These are phyloP conservation scores for Atherinosoma microstoma DNA, from an alignment of 2,797 vertebrate species.

Conservation along the genomic window DNA sequence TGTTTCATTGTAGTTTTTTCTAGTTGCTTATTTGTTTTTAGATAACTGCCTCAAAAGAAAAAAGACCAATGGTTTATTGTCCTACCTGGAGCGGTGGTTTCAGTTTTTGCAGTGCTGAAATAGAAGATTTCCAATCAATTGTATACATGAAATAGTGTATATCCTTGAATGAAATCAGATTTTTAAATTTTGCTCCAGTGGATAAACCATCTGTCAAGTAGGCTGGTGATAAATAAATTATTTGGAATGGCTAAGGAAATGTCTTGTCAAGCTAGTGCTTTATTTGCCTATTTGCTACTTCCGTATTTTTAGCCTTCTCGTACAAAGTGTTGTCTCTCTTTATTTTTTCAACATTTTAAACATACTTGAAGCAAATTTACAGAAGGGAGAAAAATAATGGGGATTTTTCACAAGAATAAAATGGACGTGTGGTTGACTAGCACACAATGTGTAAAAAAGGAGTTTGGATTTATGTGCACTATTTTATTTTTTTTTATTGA, in stretches of 20 bases:
- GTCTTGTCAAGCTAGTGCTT: background rate
- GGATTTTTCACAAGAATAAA: background rate
- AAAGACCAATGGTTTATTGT: background rate
- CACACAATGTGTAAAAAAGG: background rate
- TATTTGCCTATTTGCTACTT: background rate
- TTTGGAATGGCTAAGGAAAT: background rate
- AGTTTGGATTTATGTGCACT: background rate
- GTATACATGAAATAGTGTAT: background rate
- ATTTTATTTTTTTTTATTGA: background rate
- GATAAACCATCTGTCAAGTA: background rate
- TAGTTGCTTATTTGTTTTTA: background rate
- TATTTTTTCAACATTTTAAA: background rate
- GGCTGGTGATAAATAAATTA: background rate
- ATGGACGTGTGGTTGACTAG: background rate
- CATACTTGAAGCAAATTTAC: background rate
- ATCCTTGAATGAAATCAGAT: background rate
- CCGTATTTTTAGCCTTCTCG: background rate
- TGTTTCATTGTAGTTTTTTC: background rate
- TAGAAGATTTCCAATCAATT: background rate
- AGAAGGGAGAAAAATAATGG: background rate
- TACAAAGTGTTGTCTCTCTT: background rate
- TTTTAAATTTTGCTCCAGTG: too few relatives aligned
- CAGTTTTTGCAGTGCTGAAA: background rate
- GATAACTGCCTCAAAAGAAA: slow-evolving; percentile 8
- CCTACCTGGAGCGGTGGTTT: background rate